Evolutionary conservation across 2,797 vertebrate species (phyloP).

Genomic region (Liasis olivaceus): DNA sequence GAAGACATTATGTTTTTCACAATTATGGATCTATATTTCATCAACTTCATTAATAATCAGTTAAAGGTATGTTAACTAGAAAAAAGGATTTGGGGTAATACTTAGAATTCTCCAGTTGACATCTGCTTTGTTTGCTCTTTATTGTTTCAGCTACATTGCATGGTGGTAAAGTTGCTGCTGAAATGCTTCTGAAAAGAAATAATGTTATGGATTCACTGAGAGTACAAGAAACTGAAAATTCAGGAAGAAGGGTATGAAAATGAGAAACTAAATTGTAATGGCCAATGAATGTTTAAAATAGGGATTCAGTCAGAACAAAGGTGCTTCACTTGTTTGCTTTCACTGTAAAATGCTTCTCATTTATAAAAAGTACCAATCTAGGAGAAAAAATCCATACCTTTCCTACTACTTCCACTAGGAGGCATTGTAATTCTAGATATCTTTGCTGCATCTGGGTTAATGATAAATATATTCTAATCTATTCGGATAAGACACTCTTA

Average conservation of each 20-base stretch:
- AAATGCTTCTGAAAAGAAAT: constrained; percentile 57
- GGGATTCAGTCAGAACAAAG: not conserved
- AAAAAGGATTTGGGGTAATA: not conserved
- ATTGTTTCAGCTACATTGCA: constrained; percentile 61
- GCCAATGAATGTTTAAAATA: not conserved
- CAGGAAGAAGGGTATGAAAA: constrained; percentile 71
- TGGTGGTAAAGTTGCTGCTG: constrained; percentile 50
- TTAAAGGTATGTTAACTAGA: constrained; percentile 17
- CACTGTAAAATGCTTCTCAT: not conserved
- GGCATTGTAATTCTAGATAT: constrained; percentile 9
- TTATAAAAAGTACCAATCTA: not conserved
- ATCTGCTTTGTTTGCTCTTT: not conserved
- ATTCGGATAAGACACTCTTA: not conserved
- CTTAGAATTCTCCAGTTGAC: not conserved
- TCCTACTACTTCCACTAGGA: not conserved
- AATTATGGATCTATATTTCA: not conserved
- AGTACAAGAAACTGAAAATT: constrained; percentile 51
- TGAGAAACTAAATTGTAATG: not conserved
- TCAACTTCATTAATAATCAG: constrained; percentile 12
- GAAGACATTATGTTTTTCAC: not conserved
- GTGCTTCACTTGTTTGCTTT: not conserved
- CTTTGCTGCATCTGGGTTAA: not conserved
- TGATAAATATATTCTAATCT: not conserved
- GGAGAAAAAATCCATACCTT: no score
- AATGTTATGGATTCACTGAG: constrained; percentile 65